Evolutionary conservation across 2,797 vertebrate species (phyloP).

Genomic region (Hylomyscus alleni): DNA sequence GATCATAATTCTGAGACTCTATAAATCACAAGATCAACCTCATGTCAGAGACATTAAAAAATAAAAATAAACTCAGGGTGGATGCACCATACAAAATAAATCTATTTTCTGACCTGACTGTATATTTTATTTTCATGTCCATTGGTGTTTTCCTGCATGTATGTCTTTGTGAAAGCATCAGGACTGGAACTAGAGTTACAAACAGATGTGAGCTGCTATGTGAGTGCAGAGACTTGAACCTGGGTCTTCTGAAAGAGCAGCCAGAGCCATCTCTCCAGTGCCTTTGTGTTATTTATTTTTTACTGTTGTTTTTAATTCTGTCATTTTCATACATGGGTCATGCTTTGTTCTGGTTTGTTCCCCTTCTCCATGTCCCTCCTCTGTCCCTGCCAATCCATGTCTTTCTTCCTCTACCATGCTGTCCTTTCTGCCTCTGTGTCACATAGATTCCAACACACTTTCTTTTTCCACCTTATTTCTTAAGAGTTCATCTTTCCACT

Average conservation of each 20-base stretch:
- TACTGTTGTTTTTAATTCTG: neutral
- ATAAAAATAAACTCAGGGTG: slow-evolving; percentile 31
- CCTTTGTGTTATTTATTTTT: neutral
- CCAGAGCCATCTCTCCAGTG: neutral
- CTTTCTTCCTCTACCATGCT: neutral
- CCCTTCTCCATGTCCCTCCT: neutral
- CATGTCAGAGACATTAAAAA: slow-evolving; percentile 43
- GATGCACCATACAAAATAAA: slow-evolving; percentile 1
- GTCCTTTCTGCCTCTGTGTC: neutral
- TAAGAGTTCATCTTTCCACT: neutral
- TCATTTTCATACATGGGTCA: neutral
- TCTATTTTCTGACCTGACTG: slow-evolving; percentile 28
- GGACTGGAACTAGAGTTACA: neutral
- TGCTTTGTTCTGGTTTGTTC: neutral
- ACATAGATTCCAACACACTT: neutral
- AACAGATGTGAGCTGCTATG: neutral
- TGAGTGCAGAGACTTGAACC: neutral
- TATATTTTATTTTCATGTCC: neutral
- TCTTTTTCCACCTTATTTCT: neutral
- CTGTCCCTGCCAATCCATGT: neutral
- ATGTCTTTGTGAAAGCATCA: neutral
- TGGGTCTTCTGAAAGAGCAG: neutral
- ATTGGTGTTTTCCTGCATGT: neutral
- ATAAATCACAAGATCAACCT: slow-evolving; percentile 8
- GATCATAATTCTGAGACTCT: slow-evolving; percentile 20